Evolutionary conservation across 1,140 invertebrate species (phyloP).

Genomic region (Frieseomelitta varia): DNA sequence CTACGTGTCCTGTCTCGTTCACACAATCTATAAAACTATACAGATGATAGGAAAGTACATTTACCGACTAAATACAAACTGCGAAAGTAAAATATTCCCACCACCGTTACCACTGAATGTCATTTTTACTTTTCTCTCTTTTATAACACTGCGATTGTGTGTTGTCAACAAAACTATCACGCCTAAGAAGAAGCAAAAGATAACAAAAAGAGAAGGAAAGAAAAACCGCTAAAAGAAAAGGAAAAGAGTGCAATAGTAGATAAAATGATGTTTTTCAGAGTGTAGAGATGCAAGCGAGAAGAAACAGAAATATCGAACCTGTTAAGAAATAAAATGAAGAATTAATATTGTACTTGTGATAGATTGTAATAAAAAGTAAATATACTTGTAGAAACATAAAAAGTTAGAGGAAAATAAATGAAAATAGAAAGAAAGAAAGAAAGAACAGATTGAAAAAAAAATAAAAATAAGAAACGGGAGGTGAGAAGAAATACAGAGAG

Average conservation of each 20-base stretch:
- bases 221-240: not conserved
- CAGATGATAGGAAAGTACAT: not conserved
- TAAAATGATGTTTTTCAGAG: not conserved
- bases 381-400: not conserved
- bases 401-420: not conserved
- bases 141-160: not conserved
- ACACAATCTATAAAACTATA: not conserved
- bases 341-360: not conserved
- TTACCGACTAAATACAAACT: conserved; percentile 24
- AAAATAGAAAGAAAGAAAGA: not conserved
- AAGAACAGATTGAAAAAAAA: not conserved
- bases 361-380: not conserved
- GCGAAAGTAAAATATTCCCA: not conserved
- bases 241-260: not conserved
- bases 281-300: not conserved
- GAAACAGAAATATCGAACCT: not conserved
- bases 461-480: too few species aligned
- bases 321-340: not conserved
- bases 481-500: too few species aligned
- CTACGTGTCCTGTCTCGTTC: not conserved
- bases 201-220: not conserved
- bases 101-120: not conserved
- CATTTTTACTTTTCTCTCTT: not conserved
- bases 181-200: not conserved
- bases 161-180: too few species aligned